Base-by-base conservation (phyloP, 2,113 vertebrate species). In the Petaurus breviceps region DNA sequence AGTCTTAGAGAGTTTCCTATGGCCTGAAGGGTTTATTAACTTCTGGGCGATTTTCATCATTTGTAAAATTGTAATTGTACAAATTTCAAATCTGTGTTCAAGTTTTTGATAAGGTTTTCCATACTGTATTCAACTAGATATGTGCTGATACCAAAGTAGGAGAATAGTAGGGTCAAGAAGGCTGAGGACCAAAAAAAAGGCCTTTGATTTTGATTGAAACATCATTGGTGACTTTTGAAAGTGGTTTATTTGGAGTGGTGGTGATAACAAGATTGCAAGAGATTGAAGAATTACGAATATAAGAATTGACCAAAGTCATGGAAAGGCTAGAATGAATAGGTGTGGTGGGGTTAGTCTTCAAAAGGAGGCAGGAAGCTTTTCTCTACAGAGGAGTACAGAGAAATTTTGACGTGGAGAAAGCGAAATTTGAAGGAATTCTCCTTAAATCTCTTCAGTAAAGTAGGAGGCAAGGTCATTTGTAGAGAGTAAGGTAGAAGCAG, bases 21-120 rank as follows among this genome's bases (percentile, higher is more conserved):
- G 19, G 19, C 19, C n/a, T 19, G 1, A 43, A 84, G 19, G 92
- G 28, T 90, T 54, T 95, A 94, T 92, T 94, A 94, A 93, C 47
- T 31, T n/a, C 93, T 47, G 50, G 6, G 1, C 96, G 2, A 23
- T 92, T 96, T 95, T 90, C 25, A 95, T 95, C 22, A 95, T 55
- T 90, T 37, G 94, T 93, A 24, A 95, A 90, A 92, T 93, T 43
- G n/a, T 43, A 84, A 84, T 84, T 4, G 1, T 84, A 84, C 16
- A 43, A 8, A 84, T 43, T 43, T 84, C 68, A 84, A 77, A 77
- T 7, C 31, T n/a, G 31, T n/a, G 31, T n/a, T n/a, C 14, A 77
- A 43, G 23, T 84, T 84, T 77, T 84, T 84, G 68, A 43, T 43
- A 84, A 0, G 2, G 43, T 22, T 51, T 84, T 43, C n/a, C n/a